Evolutionary conservation across 2,888 invertebrate species (phyloP), one percentile per base, ranked within the genome.

Genomic region (Ophraella communa): DNA sequence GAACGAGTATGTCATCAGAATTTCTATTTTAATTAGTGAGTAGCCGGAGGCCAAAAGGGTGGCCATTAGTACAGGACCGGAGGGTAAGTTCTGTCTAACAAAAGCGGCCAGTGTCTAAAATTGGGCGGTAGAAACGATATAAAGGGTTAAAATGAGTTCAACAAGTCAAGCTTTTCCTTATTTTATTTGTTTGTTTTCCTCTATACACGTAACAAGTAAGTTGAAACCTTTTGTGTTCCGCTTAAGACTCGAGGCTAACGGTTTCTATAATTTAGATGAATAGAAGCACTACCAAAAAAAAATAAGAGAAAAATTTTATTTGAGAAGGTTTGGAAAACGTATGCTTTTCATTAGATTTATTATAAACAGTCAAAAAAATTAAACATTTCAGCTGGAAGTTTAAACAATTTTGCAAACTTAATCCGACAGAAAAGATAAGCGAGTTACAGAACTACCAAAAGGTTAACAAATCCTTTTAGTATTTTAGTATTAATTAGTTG

Each of bases 51-150:
- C 39, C 18, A 56, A 24, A 61, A 61, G 24, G 65, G 45, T 52
- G 23, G 65, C 56, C 61, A 65, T 65, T 65, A 65, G 60, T 44
- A 52, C 30, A 52, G 61, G 56, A 21, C 57, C 63, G 52, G 53
- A 55, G 61, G 65, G 52, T 18, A 23, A 20, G 27, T 44, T 42
- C 30, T 20, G 24, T 44, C 42, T 44, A 53, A 60, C 60, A 60
- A 60, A 60, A 60, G 60, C 52, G 52, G 14, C 27, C 17, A 52
- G 45, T 44, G 52, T 60, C 60, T 52, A 60, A 44, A 60, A 52
- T 60, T 60, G 60, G 53, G 44, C 60, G 52, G 60, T 44, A 52
- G 52, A 17, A 30, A 51, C 24, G 11, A 51, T 49, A 59, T 51
- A 59, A 59, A 59, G 51, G 60, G 60, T 42, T 60, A 52, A 53